Base-by-base conservation (phyloP, 2,888 invertebrate species). In the Agrochola lychnidis region DNA sequence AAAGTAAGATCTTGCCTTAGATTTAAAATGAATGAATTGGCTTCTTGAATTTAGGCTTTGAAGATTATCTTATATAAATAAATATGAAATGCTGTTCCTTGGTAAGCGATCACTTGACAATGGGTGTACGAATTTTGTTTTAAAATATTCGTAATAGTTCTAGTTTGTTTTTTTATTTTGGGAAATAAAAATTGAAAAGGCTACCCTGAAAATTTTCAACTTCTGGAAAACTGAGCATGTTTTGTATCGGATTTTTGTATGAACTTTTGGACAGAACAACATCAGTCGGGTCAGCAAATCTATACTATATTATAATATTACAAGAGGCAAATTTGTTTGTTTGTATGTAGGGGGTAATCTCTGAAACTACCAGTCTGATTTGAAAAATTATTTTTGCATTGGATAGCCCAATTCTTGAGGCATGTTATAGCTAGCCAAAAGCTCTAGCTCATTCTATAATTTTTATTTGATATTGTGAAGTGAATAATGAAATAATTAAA, bases 1-100 rank as follows among this genome's bases (percentile, higher is more conserved):
- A 83, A 64, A 68, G 25, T 61, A 9, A 71, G 36, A 51, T 56
- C 40, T 56, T 64, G 53, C 10, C n/a, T 36, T 56, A 25, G 16
- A 69, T 68, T 79, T 45, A n/a, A 70, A 30, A 62, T 30, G 9
- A 5, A 6, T 25, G 6, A 3, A 45, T 16, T 51, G 7, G 6
- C n/a, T 48, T 25, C 14, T 40, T 61, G 1, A 30, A 51, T 61
- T 30, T 22, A 40, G 40, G 36, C 7, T 70, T 30, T 40, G 12
- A 42, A 40, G 4, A 40, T 22, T 62, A 45, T 45, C 12, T 45
- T 45, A 45, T 36, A 36, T 63, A 25, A 9, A 53, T 53, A 53
- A 22, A 22, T 22, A 53, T 53, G 3, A 3, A 9, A 56, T 56
- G 53, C 2, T 22, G 22, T 19, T 53, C 4, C 9, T 56, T 56